Conservation (phyloP, 2,113 vertebrate genomes). For the Eurystomus gularis region DNA sequence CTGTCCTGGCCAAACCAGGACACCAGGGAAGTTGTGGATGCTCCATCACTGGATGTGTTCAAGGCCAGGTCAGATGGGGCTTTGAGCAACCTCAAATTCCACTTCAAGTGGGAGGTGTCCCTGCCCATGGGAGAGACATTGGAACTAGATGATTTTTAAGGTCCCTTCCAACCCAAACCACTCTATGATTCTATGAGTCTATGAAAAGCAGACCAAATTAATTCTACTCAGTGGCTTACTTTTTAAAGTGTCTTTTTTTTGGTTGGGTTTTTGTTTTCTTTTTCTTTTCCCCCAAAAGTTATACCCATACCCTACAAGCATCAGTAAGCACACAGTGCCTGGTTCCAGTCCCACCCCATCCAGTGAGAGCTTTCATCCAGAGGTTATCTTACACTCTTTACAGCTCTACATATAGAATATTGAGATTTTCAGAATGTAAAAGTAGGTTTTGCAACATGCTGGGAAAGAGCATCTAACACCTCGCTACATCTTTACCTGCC, state of each 20-base stretch:
- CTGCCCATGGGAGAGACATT: no score
- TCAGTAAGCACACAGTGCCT: not conserved
- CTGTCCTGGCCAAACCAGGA: no score
- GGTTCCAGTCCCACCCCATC: not conserved
- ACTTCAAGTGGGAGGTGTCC: no score
- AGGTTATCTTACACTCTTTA: not conserved
- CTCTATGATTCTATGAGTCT: not conserved
- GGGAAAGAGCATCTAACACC: not conserved
- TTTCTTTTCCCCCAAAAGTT: not conserved
- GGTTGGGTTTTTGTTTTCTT: not conserved
- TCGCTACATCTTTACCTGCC: not conserved
- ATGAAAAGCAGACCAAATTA: not conserved
- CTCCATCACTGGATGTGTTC: no score
- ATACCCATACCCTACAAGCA: not conserved
- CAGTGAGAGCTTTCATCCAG: not conserved
- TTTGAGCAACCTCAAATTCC: no score
- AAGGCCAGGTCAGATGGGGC: no score
- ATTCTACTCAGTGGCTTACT: not conserved
- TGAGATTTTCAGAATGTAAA: not conserved
- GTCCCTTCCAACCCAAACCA: not conserved
- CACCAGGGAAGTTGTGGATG: no score
- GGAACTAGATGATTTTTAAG: not conserved
- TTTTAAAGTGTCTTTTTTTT: not conserved
- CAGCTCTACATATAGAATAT: not conserved
- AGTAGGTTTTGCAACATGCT: not conserved